Evolutionary conservation across 2,888 invertebrate species (phyloP).

Genomic region (Zygogramma bicolorata): DNA sequence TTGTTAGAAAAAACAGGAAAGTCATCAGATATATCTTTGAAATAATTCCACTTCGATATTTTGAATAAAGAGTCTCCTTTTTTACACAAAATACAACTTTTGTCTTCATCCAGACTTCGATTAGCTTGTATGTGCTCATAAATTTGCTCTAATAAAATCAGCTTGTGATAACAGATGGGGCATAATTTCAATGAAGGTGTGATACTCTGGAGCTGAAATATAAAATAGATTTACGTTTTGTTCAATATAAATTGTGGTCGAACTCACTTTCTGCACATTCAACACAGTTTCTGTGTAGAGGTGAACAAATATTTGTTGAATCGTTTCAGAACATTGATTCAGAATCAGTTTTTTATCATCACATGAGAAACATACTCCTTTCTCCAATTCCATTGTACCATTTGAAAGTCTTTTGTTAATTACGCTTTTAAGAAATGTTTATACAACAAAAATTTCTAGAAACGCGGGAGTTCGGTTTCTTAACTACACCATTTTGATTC

Average conservation of each 20-base stretch:
- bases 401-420: background rate
- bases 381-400: background rate
- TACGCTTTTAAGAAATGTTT: background rate
- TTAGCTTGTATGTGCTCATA: slow-evolving; percentile 18
- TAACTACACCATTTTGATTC: too few relatives aligned
- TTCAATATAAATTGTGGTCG: background rate
- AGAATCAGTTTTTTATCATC: background rate
- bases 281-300: background rate
- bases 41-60: background rate
- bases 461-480: slow-evolving; percentile 3
- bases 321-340: background rate
- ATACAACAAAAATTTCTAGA: background rate
- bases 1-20: background rate
- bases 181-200: slow-evolving; percentile 18
- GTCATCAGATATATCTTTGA: background rate
- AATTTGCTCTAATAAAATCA: slow-evolving; percentile 22
- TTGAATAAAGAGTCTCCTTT: slow-evolving; percentile 2
- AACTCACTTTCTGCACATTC: background rate
- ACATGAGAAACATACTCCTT: background rate
- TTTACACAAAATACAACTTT: slow-evolving; percentile 20
- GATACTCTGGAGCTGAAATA: slow-evolving; percentile 19
- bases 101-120: background rate
- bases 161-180: slow-evolving; percentile 24
- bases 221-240: background rate
- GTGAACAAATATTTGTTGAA: background rate